phyloP scores from a whole-genome alignment of 92 coral and sea anemone species.

The Pocillopora meandrina region DNA sequence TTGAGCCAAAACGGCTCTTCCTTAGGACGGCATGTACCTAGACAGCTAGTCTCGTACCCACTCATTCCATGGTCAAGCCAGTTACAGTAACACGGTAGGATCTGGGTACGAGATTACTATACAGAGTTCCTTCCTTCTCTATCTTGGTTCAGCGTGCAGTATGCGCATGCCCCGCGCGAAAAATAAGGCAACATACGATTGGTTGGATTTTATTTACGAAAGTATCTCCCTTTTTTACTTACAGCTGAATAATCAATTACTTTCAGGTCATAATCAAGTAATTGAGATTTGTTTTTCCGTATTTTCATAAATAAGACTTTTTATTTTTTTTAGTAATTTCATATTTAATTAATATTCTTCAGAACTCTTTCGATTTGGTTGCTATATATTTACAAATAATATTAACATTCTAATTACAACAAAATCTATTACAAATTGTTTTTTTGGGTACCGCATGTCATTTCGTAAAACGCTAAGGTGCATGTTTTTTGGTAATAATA shows the following conservation, averaged over 20 bases:
- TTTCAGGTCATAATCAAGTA: background rate
- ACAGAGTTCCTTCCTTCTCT: too few relatives aligned
- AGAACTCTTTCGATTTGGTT: background rate
- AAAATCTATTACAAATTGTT: background rate
- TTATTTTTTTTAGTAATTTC: background rate
- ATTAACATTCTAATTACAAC: background rate
- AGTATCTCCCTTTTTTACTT: slow-evolving; percentile 10
- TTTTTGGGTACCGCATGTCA: too few relatives aligned
- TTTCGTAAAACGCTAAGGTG: too few relatives aligned
- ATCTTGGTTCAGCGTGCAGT: too few relatives aligned
- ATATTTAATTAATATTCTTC: background rate
- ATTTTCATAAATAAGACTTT: background rate
- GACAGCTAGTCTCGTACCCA: too few relatives aligned
- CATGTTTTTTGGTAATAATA: too few relatives aligned
- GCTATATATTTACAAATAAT: background rate
- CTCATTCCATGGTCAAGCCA: too few relatives aligned
- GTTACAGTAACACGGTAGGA: too few relatives aligned
- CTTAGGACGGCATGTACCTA: too few relatives aligned
- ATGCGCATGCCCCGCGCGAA: background rate
- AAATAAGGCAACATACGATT: background rate
- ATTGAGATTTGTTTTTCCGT: background rate
- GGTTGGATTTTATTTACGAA: slow-evolving; percentile 21
- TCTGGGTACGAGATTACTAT: too few relatives aligned
- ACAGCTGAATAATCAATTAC: slow-evolving; percentile 9
- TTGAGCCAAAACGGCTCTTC: too few relatives aligned